These are phyloP conservation scores for Cossypha heuglini DNA, from an alignment of 2,797 vertebrate genomes.

Conservation along the genomic window DNA sequence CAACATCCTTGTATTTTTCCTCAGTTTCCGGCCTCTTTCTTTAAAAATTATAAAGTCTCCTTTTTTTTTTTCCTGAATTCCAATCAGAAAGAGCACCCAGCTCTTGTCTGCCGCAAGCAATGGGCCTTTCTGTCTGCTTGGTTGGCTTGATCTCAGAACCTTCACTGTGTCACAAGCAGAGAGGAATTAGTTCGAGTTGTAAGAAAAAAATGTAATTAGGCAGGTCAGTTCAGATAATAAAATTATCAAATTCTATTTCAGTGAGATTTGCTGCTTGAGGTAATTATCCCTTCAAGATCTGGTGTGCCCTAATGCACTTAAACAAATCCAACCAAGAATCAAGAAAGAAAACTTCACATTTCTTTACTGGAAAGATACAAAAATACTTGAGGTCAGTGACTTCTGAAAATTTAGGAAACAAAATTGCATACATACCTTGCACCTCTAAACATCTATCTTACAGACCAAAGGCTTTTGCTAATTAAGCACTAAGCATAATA, in stretches of 20 bases:
- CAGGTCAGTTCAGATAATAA: background rate
- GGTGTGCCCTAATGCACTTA: background rate
- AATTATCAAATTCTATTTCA: background rate
- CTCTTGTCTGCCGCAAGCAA: background rate
- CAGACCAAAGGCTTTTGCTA: background rate
- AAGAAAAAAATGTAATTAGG: background rate
- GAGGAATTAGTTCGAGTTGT: background rate
- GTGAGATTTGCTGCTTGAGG: background rate
- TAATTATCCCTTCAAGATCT: background rate
- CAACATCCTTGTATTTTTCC: background rate
- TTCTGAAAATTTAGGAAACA: background rate
- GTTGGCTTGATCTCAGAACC: background rate
- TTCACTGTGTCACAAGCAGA: background rate
- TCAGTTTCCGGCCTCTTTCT: background rate
- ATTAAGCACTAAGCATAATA: background rate
- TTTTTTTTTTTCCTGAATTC: background rate
- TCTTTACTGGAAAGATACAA: background rate
- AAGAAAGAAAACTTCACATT: background rate
- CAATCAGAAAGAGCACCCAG: background rate
- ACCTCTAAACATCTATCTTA: background rate
- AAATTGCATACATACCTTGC: background rate
- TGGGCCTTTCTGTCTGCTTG: background rate
- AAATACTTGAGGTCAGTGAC: background rate
- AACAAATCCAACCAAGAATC: accelerated
- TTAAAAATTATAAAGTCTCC: background rate